Conservation (phyloP, 30 jellyfish, hydroid and myxozoan genomes). For the Sanderia malayensis region DNA sequence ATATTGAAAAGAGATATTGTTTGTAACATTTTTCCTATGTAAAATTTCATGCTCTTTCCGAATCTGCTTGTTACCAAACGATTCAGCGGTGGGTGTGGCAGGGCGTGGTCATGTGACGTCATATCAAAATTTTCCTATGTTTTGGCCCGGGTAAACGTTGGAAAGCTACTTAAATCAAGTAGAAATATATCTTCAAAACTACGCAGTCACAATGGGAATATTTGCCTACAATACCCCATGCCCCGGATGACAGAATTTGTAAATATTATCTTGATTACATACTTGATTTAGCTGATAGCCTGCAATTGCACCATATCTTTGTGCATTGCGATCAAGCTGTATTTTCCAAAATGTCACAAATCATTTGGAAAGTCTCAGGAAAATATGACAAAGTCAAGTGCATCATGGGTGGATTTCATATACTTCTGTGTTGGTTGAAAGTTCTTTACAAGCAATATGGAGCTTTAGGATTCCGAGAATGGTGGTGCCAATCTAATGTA, state of each 20-base stretch:
- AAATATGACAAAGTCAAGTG: conserved; percentile 10
- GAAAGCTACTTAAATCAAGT: too few species aligned
- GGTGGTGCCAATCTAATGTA: not conserved
- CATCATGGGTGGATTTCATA: conserved; percentile 16
- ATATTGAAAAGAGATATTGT: too few species aligned
- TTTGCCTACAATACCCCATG: conserved; percentile 18
- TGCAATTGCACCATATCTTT: conserved; percentile 15
- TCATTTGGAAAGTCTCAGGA: conserved; percentile 18
- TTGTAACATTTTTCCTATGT: too few species aligned
- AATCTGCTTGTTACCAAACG: too few species aligned
- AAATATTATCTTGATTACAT: conserved; percentile 19
- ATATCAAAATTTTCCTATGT: too few species aligned
- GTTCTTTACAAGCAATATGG: conserved; percentile 18
- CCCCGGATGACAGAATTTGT: conserved; percentile 20
- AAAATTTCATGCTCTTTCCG: too few species aligned
- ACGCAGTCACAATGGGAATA: conserved; percentile 13
- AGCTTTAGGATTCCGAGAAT: conserved; percentile 14
- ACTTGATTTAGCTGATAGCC: conserved; percentile 13
- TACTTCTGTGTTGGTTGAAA: conserved; percentile 15
- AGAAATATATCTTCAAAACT: too few species aligned
- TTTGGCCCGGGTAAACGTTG: too few species aligned
- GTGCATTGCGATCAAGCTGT: conserved; percentile 26
- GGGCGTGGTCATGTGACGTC: too few species aligned
- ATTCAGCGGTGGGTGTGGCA: too few species aligned
- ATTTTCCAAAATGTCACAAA: conserved; percentile 21